Base-by-base conservation (phyloP, 92 coral and sea anemone species). In the Galaxea fascicularis region DNA sequence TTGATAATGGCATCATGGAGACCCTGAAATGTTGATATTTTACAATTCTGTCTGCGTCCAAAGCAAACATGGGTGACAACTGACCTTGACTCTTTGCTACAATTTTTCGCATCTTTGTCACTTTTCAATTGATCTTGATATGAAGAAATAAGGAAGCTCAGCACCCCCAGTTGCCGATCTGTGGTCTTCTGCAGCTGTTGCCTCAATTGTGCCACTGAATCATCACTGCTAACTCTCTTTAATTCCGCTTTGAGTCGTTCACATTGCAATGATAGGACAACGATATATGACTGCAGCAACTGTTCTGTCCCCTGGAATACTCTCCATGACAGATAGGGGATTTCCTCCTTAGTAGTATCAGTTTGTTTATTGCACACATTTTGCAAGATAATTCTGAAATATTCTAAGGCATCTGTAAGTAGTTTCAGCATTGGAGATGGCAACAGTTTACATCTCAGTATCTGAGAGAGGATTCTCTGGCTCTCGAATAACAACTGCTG, bases 151-250 rank as follows among this genome's bases (percentile, higher is more conserved):
- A 92, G 52, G 52, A 92, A 87, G 63, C 86, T 92, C 30, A 80
- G 76, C 28, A 92, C 79, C 16, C 94, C 80, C 72, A 92, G 59
- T 83, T 89, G 91, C n/a, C 90, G 81, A 41, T 88, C 90, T 25
- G 62, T 72, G 16, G 69, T 62, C 78, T 86, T 94, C 56, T 92
- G 90, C 5, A 86, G 52, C 71, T 92, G 95, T 31, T 94, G 95
- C 39, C 60, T 44, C 10, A 74, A 71, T 45, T 77, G 92, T 30
- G 65, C 60, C 18, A 49, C 47, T 29, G 47, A 24, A 47, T 71
- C 71, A 26, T 71, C 77, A 52, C 27, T 29, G n/a, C 31, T 41
- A 49, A 82, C 79, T 41, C 67, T 68, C 16, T 5, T 24, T 24
- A 75, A 35, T 45, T 68, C 80, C 11, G 47, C 28, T 24, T 85